Evolutionary conservation across 2,113 vertebrate genomes (phyloP), one percentile per base, ranked within the genome.

Genomic region (Burhinus bistriatus): DNA sequence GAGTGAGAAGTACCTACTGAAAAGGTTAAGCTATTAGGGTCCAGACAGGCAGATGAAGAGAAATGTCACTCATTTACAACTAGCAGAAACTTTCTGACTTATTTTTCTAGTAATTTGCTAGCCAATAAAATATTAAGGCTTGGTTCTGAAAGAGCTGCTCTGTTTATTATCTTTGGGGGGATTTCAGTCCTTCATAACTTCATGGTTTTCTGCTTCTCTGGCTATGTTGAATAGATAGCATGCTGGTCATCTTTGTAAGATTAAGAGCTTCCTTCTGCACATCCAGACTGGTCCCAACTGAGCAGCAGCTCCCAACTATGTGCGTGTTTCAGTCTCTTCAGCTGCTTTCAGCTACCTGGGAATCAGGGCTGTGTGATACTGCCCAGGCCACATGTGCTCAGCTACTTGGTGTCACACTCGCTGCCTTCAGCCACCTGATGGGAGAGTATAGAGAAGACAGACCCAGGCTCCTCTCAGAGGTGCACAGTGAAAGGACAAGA

Each of bases 41-140:
- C n/a, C 49, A 89, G 52, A 76, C 17, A 79, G 30, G 25, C 21
- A 89, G 32, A 89, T 49, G 47, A 83, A 83, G 59, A 84, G 42
- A 93, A 91, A 62, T 47, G 30, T 54, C 80, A 76, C 18, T 93
- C 82, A 82, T 49, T 84, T 87, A 75, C 17, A 88, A 52, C 40
- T 21, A 82, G 52, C 14, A 78, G 47, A 93, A 90, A 68, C 51
- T 27, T 71, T 80, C 32, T 38, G 30, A 71, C 55, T 57, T 83
- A 59, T 57, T 80, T 83, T 93, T 84, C 29, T 75, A 49, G n/a
- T 57, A 3, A 71, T 87, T 52, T 91, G 49, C 25, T 75, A 66
- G 68, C 26, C 40, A 38, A 75, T 69, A 69, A 87, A 86, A 83
- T 70, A 93, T 22, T 44, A 72, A 38, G 13, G 36, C 11, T 83